Conservation (phyloP, 2,888 invertebrate species). For the Shargacucullia verbasci region DNA sequence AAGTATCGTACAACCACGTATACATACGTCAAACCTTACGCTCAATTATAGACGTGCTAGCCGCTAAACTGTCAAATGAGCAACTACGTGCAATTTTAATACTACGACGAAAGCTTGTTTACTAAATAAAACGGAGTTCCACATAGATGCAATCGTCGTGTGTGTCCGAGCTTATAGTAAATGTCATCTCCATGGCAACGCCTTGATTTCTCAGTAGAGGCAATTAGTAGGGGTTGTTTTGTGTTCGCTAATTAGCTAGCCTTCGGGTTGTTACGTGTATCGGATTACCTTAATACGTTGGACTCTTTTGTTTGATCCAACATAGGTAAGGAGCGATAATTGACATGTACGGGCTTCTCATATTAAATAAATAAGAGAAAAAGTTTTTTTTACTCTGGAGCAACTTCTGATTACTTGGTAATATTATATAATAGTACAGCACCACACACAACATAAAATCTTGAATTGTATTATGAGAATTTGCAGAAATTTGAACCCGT, state of each 20-base stretch:
- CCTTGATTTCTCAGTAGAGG: not conserved
- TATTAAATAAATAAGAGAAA: not conserved
- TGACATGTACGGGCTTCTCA: not conserved
- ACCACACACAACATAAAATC: no score
- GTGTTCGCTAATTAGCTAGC: conserved; percentile 30
- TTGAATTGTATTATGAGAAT: no score
- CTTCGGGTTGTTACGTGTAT: conserved; percentile 15
- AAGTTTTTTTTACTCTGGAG: no score
- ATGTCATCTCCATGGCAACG: conserved; percentile 28
- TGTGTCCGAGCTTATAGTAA: not conserved
- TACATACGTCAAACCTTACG: no score
- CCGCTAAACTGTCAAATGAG: no score
- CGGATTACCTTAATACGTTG: conserved; percentile 21
- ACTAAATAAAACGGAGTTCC: not conserved
- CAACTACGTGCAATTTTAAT: no score
- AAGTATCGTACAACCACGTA: no score
- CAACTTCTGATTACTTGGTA: no score
- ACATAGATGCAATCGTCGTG: not conserved
- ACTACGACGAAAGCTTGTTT: no score
- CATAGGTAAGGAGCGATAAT: not conserved
- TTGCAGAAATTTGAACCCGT: no score
- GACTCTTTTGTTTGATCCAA: conserved; percentile 17
- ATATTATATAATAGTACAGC: no score
- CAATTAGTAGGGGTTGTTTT: conserved; percentile 27
- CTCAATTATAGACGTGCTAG: no score